A percentile compares a stretch with the other conserved stretches of the same genome.
Evolutionary conservation across 2,113 vertebrate genomes (phyloP).

Genomic region (Galemys pyrenaicus): DNA sequence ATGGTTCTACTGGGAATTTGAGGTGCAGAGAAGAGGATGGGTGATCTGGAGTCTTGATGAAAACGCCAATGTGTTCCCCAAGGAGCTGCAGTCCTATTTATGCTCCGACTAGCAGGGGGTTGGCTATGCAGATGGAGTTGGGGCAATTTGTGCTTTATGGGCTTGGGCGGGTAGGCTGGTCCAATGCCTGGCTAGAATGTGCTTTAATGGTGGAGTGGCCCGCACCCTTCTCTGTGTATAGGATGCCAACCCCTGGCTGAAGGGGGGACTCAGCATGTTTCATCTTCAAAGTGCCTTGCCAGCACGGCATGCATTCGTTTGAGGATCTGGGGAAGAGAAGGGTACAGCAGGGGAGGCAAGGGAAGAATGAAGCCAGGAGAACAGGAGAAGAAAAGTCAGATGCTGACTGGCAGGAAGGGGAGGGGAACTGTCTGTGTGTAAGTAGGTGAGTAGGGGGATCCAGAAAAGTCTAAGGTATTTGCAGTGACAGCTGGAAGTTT

Average conservation of each 20-base stretch:
- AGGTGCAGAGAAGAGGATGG: neutral
- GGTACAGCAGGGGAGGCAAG: neutral
- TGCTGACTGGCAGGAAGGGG: neutral
- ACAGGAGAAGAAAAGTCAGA: neutral
- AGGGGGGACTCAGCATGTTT: conserved; percentile 35
- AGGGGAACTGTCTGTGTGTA: neutral
- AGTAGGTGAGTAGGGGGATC: neutral
- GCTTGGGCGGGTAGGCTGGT: conserved; percentile 69
- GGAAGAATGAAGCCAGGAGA: neutral
- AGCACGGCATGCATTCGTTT: neutral
- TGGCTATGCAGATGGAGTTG: conserved; percentile 30
- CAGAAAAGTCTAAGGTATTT: neutral
- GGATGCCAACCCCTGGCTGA: neutral
- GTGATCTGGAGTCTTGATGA: conserved; percentile 13
- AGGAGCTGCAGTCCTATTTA: conserved; percentile 61
- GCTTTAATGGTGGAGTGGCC: conserved; percentile 69
- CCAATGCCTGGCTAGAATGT: conserved; percentile 42
- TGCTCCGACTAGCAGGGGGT: conserved; percentile 34
- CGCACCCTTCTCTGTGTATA: conserved; percentile 59
- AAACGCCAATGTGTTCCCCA: conserved; percentile 21
- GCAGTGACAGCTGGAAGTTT: neutral
- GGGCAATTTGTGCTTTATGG: conserved; percentile 75
- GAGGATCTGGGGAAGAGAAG: neutral
- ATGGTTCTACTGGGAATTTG: conserved; percentile 31
- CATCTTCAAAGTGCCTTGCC: conserved; percentile 66